phyloP scores from a whole-genome alignment of 2,888 invertebrate genomes.

The Temnothorax unifasciatus region DNA sequence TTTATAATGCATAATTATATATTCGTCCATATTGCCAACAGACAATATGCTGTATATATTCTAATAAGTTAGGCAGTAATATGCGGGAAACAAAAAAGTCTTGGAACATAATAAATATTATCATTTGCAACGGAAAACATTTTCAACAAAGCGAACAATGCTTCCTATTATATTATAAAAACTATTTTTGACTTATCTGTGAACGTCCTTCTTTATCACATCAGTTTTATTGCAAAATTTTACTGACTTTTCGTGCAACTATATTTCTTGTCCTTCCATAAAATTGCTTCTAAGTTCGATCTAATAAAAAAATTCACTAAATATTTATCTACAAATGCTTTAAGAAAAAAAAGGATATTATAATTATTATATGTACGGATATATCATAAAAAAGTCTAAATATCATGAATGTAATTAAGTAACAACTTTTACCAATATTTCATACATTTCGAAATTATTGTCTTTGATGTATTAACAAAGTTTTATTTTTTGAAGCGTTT shows the following conservation, averaged over 20 bases:
- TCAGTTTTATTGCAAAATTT: conserved; percentile 15
- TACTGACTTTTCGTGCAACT: not conserved
- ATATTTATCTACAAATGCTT: not conserved
- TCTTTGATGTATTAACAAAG: not conserved
- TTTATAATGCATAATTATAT: not conserved
- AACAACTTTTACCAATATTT: not conserved
- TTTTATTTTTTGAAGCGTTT: not conserved
- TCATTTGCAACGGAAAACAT: not conserved
- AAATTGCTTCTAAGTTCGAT: not conserved
- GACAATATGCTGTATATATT: not conserved
- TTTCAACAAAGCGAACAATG: not conserved
- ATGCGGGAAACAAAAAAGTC: not conserved
- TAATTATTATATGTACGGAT: not conserved
- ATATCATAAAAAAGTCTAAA: not conserved
- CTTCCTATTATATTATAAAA: not conserved
- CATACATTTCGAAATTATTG: not conserved
- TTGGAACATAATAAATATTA: not conserved
- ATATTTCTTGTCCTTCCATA: not conserved
- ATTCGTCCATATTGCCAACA: not conserved
- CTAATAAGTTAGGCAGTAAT: not conserved
- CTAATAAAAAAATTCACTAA: not conserved
- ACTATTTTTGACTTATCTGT: not conserved
- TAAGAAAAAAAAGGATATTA: not conserved
- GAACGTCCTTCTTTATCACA: not conserved
- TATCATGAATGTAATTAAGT: not conserved